phyloP scores from a whole-genome alignment of 2,797 vertebrate species.

The Mus caroli region DNA sequence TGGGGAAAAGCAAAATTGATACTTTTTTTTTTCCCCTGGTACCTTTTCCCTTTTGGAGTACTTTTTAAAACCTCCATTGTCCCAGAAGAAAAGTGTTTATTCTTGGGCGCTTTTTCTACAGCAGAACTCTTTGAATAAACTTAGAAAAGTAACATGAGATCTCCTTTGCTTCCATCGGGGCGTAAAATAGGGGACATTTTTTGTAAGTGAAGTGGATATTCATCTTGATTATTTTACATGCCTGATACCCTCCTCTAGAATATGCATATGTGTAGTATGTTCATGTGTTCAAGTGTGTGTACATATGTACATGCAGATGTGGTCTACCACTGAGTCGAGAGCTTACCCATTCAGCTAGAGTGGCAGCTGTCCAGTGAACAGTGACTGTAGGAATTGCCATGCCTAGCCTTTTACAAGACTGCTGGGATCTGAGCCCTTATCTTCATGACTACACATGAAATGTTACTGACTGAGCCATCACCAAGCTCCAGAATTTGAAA shows the following conservation, averaged over 20 bases:
- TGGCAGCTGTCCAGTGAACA: not conserved
- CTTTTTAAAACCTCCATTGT: slow-evolving; percentile 40
- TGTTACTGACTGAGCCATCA: not conserved
- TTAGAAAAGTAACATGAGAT: slow-evolving; percentile 54
- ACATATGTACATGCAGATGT: not conserved
- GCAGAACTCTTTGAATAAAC: slow-evolving; percentile 48
- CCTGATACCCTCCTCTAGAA: not conserved
- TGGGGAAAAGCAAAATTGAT: slow-evolving; percentile 35
- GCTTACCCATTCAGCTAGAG: not conserved
- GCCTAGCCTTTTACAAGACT: not conserved
- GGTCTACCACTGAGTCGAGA: not conserved
- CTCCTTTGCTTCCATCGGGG: slow-evolving; percentile 49
- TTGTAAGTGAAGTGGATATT: slow-evolving; percentile 56
- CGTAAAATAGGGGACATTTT: slow-evolving; percentile 34
- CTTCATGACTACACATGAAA: not conserved
- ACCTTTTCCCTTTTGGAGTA: not conserved
- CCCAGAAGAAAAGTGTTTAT: not conserved
- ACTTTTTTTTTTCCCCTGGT: slow-evolving; percentile 42
- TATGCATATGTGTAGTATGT: not conserved
- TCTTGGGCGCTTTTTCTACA: slow-evolving; percentile 61
- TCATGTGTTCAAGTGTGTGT: not conserved
- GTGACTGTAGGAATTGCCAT: not conserved
- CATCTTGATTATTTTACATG: slow-evolving; percentile 39
- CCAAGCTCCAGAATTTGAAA: not conserved
- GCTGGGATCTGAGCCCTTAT: not conserved